phyloP scores from a whole-genome alignment of 2,113 vertebrate species.

The Periophthalmodon schlosseri region DNA sequence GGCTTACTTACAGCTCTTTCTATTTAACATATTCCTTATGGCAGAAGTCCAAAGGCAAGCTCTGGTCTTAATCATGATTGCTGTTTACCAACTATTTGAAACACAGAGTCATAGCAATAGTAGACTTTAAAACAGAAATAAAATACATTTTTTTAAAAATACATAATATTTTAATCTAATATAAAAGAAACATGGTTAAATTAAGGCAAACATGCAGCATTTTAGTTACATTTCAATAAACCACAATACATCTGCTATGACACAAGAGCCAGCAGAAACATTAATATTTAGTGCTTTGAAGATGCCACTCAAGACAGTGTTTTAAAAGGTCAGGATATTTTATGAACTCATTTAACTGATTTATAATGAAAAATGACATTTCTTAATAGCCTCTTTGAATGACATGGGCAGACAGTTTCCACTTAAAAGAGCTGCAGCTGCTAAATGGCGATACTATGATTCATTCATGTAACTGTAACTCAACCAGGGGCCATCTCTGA shows the following conservation, averaged over 20 bases:
- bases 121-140: too few species aligned
- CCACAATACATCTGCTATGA: background rate
- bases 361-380: slow-evolving; percentile 6
- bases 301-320: background rate
- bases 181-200: too few species aligned
- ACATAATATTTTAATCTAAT: too few species aligned
- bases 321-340: background rate
- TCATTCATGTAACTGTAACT: slow-evolving; percentile 10
- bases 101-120: too few species aligned
- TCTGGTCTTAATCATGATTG: too few species aligned
- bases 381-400: background rate
- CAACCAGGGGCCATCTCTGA: slow-evolving; percentile 4
- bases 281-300: background rate
- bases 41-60: too few species aligned
- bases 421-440: slow-evolving; percentile 5
- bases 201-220: too few species aligned
- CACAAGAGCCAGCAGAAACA: background rate
- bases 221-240: background rate
- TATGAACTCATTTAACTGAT: background rate
- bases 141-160: too few species aligned
- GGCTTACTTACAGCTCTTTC: too few species aligned
- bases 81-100: too few species aligned
- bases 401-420: background rate
- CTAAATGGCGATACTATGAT: slow-evolving; percentile 1
- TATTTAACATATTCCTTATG: too few species aligned